A percentile compares a stretch with the other conserved stretches of the same genome.
Conservation (phyloP, 2,797 vertebrate genomes). For the Sebastes oblongus region DNA sequence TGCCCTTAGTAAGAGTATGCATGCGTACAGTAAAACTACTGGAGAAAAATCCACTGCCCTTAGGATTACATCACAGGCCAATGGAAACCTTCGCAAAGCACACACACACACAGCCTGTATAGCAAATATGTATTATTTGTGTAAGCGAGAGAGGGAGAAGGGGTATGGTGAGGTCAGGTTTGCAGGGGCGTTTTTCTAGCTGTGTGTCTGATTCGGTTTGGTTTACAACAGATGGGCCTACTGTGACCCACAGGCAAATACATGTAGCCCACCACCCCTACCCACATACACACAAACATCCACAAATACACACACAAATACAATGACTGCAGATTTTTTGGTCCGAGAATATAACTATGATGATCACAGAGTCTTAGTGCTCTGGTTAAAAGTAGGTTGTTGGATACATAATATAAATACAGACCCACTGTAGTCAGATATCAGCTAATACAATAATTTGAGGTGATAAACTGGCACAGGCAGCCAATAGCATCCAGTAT, state of each 20-base stretch:
- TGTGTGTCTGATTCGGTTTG: slow-evolving; percentile 77
- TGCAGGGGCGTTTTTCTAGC: slow-evolving; percentile 62
- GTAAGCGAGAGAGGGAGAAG: not conserved
- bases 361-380: not conserved
- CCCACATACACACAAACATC: slow-evolving; percentile 4
- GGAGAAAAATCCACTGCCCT: not conserved
- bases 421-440: not conserved
- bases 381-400: not conserved
- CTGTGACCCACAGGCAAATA: slow-evolving; percentile 77
- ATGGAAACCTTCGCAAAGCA: not conserved
- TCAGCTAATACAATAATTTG: not conserved
- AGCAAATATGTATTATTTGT: not conserved
- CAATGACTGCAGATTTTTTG: slow-evolving; percentile 15
- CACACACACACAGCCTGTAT: not conserved
- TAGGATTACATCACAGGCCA: not conserved
- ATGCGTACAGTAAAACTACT: not conserved
- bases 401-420: not conserved
- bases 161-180: slow-evolving; percentile 44
- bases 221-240: slow-evolving; percentile 81
- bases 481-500: not conserved
- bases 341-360: not conserved
- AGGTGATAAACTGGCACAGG: not conserved
- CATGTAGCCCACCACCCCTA: slow-evolving; percentile 34
- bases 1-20: not conserved
- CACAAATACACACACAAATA: slow-evolving; percentile 14